Conservation (phyloP, 1,140 invertebrate species). For the Aphis gossypii region DNA sequence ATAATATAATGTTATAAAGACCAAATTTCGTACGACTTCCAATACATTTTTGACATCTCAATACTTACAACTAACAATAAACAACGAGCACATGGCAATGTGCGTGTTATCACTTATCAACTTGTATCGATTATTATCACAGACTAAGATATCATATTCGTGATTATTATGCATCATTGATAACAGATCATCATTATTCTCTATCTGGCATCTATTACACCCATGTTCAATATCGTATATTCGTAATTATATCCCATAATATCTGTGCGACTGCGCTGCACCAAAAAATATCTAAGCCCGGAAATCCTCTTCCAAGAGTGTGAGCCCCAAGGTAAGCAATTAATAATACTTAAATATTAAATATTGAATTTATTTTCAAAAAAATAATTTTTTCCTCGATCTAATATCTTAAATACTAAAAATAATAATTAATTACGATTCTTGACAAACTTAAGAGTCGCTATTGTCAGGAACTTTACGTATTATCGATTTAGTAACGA, state of each 20-base stretch:
- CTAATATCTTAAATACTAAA: background rate
- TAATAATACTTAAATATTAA: background rate
- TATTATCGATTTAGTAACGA: background rate
- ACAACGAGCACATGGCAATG: background rate
- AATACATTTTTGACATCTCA: background rate
- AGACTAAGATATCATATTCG: no score
- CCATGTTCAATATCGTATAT: no score
- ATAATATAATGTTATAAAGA: no score
- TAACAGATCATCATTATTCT: no score
- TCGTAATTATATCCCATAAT: no score
- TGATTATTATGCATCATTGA: no score
- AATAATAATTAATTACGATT: background rate
- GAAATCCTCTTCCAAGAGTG: background rate
- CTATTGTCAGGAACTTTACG: background rate
- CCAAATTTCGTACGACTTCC: background rate
- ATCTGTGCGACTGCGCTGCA: no score
- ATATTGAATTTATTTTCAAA: background rate
- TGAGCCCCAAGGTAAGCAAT: background rate
- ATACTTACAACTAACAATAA: background rate
- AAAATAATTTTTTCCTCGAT: background rate
- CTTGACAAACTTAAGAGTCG: background rate
- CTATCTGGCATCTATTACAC: no score
- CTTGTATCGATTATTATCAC: background rate
- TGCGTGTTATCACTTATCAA: background rate
- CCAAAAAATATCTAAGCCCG: background rate